Percentiles rank a stretch among this genome's conserved stretches.
Evolutionary conservation across 1,140 invertebrate species (phyloP).

Genomic region (Panagrolaimus sp.): DNA sequence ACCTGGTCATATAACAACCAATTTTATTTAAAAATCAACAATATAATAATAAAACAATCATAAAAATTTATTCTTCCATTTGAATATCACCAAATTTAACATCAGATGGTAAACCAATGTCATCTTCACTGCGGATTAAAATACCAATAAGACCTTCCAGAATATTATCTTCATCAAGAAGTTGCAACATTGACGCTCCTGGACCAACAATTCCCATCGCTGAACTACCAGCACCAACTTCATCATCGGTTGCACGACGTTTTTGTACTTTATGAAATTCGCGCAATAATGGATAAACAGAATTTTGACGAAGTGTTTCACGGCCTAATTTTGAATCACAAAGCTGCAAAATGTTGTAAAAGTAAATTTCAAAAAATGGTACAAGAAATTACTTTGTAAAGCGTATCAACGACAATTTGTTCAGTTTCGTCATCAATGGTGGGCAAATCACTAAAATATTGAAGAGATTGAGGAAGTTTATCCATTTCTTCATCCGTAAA

Average conservation of each 20-base stretch:
- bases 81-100: conserved; percentile 5
- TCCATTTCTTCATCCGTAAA: conserved; percentile 3
- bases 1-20: too few relatives aligned
- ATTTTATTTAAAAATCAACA: not conserved
- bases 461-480: not conserved
- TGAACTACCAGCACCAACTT: conserved; percentile 7
- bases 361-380: not conserved
- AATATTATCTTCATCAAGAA: not conserved
- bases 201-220: conserved; percentile 8
- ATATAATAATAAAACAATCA: not conserved
- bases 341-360: not conserved
- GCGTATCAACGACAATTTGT: not conserved
- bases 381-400: not conserved
- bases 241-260: not conserved
- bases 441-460: not conserved
- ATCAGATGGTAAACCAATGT: conserved; percentile 6
- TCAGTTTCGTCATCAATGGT: conserved; percentile 11
- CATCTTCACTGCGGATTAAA: conserved; percentile 1
- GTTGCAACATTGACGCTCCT: not conserved
- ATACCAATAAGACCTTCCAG: not conserved
- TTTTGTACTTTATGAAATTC: conserved; percentile 15
- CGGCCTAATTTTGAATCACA: conserved; percentile 2
- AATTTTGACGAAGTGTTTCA: conserved; percentile 1
- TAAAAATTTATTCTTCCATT: not conserved
- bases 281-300: not conserved